Evolutionary conservation across 2,888 invertebrate genomes (phyloP), one percentile per base, ranked within the genome.

Genomic region (Kryphioiulus occultus): DNA sequence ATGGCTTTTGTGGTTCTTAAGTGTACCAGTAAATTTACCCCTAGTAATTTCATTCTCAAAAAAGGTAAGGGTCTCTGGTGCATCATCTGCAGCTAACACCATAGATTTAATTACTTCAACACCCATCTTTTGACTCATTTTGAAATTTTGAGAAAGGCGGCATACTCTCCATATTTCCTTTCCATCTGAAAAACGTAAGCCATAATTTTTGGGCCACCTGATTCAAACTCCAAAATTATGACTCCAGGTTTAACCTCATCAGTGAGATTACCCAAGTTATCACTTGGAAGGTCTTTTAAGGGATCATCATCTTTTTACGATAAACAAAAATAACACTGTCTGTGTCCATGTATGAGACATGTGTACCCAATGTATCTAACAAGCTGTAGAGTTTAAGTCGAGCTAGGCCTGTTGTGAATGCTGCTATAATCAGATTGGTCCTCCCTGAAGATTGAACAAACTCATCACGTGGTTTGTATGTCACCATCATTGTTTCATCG

Each of bases 171-270:
- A 90, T 10, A 89, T 89, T 84, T 88, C 88, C 22, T 88, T 89
- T 7, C 88, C 88, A 22, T 87, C 85, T 17, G 53, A 35, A 1
- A 9, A 39, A 88, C 89, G 88, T 1, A 90, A 91, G 0, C 89
- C 90, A 88, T 92, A 91, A 88, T 91, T 91, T 89, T 91, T 92
- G 91, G 91, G 0, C 91, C 92, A 0, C 90, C 91, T 39, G 90
- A 90, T 15, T 91, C 90, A 89, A 91, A 92, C 88, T 91, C 90
- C 47, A 88, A 89, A 17, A 92, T 91, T 84, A 90, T 91, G 0
- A 15, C 47, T 5, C 90, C 90, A 1, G 44, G 44, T 15, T 44
- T 4, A 0, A 92, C 85, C 88, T 92, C 92, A 88, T 92, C 90
- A 0, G 91, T 92, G 89, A 92, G 88, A 85, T 92, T 91, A 0